Evolutionary conservation across 1,140 invertebrate genomes (phyloP).

Genomic region (Ridgeia piscesae): DNA sequence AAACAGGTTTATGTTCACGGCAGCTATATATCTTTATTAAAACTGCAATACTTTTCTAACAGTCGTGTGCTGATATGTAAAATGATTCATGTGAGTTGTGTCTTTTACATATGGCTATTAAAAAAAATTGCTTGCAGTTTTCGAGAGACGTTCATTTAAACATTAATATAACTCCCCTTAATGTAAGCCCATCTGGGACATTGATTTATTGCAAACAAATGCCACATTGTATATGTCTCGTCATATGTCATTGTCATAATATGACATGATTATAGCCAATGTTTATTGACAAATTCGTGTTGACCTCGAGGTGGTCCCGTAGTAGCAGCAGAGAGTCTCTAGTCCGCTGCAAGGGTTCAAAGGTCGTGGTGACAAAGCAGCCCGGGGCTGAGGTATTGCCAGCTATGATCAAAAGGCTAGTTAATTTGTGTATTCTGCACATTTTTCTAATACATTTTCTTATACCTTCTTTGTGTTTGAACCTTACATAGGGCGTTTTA

Average conservation of each 20-base stretch:
- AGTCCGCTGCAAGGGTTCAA: conserved; percentile 3
- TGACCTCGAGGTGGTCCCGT: not conserved
- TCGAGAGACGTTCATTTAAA: too few species aligned
- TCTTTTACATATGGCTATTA: too few species aligned
- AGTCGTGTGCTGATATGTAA: too few species aligned
- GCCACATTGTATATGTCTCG: not conserved
- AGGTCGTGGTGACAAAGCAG: not conserved
- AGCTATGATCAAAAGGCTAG: not conserved
- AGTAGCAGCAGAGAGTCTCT: not conserved
- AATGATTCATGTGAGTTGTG: too few species aligned
- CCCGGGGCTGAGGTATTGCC: conserved; percentile 2
- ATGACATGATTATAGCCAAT: not conserved
- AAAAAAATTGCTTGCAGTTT: too few species aligned
- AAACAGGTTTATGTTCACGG: too few species aligned
- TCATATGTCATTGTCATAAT: not conserved
- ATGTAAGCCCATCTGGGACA: not conserved
- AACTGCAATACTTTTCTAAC: too few species aligned
- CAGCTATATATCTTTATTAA: too few species aligned
- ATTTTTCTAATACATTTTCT: not conserved
- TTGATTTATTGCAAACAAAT: not conserved
- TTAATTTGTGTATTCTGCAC: conserved; percentile 1
- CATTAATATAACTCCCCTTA: not conserved
- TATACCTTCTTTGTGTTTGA: not conserved
- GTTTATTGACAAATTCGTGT: not conserved
- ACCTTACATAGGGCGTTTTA: not conserved